A percentile compares a stretch with the other conserved stretches of the same genome.
phyloP scores from a whole-genome alignment of 2,888 invertebrate genomes.

The Patella caerulea region DNA sequence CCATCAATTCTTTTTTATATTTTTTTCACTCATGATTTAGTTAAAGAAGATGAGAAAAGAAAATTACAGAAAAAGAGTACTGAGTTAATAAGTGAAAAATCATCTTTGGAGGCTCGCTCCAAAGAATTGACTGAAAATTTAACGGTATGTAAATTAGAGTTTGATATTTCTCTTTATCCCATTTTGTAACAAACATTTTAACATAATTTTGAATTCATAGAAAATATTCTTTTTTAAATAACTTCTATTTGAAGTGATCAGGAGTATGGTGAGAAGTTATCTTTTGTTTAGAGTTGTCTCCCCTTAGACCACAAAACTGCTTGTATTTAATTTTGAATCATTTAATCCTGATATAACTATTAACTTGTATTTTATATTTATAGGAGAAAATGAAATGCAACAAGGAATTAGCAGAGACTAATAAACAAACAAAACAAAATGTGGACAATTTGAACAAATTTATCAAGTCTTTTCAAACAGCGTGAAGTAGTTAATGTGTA shows the following conservation, averaged over 20 bases:
- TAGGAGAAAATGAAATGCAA: constrained; percentile 27
- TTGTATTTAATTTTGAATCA: too few relatives aligned
- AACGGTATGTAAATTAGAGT: constrained; percentile 40
- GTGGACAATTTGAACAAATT: constrained; percentile 23
- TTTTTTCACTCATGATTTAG: constrained; percentile 38
- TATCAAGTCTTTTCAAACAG: constrained; percentile 24
- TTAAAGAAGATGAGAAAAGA: constrained; percentile 65
- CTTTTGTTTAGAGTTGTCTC: too few relatives aligned
- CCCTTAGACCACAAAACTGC: too few relatives aligned
- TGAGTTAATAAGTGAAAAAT: constrained; percentile 56
- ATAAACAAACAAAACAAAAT: constrained; percentile 9
- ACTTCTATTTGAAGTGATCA: too few relatives aligned
- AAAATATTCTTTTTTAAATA: too few relatives aligned
- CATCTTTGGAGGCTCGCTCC: constrained; percentile 51
- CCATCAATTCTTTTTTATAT: not conserved
- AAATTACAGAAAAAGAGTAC: constrained; percentile 54
- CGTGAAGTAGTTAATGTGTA: constrained; percentile 10
- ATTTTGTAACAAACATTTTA: too few relatives aligned
- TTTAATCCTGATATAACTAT: not conserved
- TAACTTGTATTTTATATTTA: not conserved
- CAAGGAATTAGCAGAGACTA: constrained; percentile 24
- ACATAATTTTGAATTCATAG: too few relatives aligned
- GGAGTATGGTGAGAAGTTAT: too few relatives aligned
- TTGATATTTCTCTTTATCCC: not conserved
- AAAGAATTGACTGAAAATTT: constrained; percentile 52